Evolutionary conservation across 64 coral and sea anemone genomes (phyloP).

Genomic region (Anthopleura sola): DNA sequence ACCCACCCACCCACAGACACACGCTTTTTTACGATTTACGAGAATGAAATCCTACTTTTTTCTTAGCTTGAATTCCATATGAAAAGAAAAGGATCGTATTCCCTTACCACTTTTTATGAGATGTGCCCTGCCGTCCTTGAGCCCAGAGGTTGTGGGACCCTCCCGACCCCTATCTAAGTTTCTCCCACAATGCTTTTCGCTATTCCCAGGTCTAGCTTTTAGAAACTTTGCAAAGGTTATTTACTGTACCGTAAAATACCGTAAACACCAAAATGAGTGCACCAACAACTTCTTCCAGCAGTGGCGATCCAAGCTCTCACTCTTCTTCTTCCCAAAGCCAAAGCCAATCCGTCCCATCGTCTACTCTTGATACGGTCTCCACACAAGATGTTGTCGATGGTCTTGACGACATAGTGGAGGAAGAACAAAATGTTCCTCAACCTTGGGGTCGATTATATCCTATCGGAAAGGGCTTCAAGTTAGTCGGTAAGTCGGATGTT

Average conservation of each 20-base stretch:
- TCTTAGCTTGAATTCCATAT: no score
- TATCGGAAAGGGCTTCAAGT: constrained; percentile 45
- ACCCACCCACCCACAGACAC: no score
- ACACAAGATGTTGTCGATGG: constrained; percentile 68
- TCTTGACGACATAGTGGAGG: constrained; percentile 23
- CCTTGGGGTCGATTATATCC: constrained; percentile 68
- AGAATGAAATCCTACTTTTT: no score
- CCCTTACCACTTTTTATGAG: no score
- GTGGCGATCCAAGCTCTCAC: constrained; percentile 23
- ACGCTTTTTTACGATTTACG: no score
- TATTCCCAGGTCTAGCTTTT: not conserved
- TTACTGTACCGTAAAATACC: not conserved
- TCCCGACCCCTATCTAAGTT: not conserved
- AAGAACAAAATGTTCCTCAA: constrained; percentile 8
- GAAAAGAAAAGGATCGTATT: no score
- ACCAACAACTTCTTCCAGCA: constrained; percentile 30
- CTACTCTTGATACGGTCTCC: constrained; percentile 46
- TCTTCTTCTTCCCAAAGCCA: constrained; percentile 37
- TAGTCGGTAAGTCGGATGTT: constrained; percentile 43
- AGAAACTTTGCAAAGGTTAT: not conserved
- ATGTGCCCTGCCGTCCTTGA: no score
- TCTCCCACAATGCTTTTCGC: constrained; percentile 8
- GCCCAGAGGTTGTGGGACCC: no score
- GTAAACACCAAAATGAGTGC: not conserved
- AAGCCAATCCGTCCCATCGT: constrained; percentile 64